Percentiles rank a stretch among this genome's conserved stretches.
These are phyloP conservation scores for Nomia melanderi DNA, from an alignment of 1,140 invertebrate species.

Conservation along the genomic window DNA sequence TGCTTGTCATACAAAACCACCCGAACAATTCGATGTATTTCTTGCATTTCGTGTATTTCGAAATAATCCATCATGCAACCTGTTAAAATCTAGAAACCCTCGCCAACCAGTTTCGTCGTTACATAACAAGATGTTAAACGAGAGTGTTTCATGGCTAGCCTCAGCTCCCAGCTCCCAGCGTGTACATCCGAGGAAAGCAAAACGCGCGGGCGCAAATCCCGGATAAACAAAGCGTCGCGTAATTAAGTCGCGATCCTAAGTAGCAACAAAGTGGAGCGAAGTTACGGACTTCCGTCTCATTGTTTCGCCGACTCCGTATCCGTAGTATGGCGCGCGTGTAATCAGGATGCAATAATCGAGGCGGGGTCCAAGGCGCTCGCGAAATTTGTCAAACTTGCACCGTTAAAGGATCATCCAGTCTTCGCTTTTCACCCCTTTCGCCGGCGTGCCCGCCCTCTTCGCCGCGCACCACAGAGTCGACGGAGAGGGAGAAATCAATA, in stretches of 20 bases:
- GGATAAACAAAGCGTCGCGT: background rate
- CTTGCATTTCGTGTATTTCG: no score
- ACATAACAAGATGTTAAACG: no score
- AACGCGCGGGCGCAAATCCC: no score
- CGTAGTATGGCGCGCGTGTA: background rate
- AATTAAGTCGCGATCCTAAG: background rate
- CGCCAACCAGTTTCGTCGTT: no score
- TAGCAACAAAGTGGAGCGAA: background rate
- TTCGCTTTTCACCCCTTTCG: background rate
- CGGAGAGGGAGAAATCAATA: slow-evolving; percentile 1
- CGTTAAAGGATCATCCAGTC: slow-evolving; percentile 1
- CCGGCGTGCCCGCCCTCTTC: background rate
- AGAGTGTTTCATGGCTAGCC: no score
- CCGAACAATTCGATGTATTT: no score
- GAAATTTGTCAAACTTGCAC: background rate
- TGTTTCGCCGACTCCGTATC: background rate
- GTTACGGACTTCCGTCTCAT: background rate
- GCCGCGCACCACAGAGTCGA: background rate
- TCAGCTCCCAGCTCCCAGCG: no score
- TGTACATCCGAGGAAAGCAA: no score
- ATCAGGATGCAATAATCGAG: background rate
- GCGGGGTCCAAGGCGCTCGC: background rate
- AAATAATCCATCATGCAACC: no score
- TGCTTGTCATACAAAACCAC: no score
- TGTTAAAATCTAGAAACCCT: no score